Evolutionary conservation across 2,797 vertebrate species (phyloP).

Genomic region (Sebastes iracundus): DNA sequence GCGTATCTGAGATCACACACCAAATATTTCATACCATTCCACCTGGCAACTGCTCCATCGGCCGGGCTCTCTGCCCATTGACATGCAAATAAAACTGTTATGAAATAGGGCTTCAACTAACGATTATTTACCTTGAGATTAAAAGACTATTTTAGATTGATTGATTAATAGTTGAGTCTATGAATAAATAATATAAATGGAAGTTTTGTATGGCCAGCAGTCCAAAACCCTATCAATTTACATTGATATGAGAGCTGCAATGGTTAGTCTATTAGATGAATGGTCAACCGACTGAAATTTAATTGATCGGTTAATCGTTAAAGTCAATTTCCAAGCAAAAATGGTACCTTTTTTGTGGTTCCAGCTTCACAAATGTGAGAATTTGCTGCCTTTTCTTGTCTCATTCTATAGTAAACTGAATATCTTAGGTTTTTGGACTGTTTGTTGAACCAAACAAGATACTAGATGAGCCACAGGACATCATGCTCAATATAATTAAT

Average conservation of each 20-base stretch:
- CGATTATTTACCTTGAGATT: not conserved
- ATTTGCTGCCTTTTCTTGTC: not conserved
- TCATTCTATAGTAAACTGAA: not conserved
- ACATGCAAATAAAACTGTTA: not conserved
- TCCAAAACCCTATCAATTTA: not conserved
- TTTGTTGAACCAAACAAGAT: not conserved
- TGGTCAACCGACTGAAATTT: not conserved
- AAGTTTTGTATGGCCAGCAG: not conserved
- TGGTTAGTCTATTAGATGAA: not conserved
- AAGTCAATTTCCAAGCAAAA: not conserved
- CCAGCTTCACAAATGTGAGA: not conserved
- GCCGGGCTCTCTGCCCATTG: not conserved
- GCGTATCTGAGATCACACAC: slow-evolving; percentile 16
- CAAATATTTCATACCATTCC: not conserved
- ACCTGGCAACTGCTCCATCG: not conserved
- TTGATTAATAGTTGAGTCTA: not conserved
- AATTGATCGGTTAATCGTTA: not conserved
- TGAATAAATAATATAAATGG: not conserved
- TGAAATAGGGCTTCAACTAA: not conserved
- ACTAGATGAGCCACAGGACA: not conserved
- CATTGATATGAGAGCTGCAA: not conserved
- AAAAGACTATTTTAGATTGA: not conserved
- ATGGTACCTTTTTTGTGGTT: not conserved
- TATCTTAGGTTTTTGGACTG: not conserved
- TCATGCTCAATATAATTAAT: not conserved